These are phyloP conservation scores for Holothuria glaberrima DNA, from an alignment of 35 echinoderm and acorn worm species.

Conservation along the genomic window DNA sequence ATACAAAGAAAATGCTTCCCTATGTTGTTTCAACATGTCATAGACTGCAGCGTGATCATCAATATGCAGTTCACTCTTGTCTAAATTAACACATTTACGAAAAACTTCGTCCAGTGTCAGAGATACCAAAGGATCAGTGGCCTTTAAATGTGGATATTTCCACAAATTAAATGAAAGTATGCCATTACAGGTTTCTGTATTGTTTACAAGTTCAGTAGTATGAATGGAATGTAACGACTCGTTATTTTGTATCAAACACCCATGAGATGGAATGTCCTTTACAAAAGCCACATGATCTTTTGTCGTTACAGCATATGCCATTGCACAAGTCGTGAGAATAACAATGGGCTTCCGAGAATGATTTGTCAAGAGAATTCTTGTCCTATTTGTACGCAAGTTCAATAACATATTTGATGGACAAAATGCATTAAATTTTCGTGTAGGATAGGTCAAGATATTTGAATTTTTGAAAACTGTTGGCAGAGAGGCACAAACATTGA, in stretches of 20 bases:
- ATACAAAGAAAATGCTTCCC: neutral
- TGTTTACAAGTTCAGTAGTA: neutral
- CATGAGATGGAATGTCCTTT: neutral
- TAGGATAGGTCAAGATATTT: neutral
- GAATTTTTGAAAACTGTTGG: neutral
- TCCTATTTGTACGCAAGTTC: too few species aligned
- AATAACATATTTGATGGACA: neutral
- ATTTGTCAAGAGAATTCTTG: too few species aligned
- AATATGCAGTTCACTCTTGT: neutral
- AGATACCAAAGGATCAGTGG: neutral
- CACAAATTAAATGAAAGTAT: neutral
- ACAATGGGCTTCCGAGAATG: neutral
- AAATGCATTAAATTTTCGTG: neutral
- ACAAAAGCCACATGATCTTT: neutral
- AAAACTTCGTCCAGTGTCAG: neutral
- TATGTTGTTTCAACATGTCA: neutral
- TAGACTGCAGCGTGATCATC: neutral
- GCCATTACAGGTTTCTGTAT: too few species aligned
- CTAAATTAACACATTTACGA: neutral
- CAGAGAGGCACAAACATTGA: neutral
- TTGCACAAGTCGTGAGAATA: neutral
- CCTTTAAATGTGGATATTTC: neutral
- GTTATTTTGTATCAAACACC: neutral
- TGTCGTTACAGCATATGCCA: neutral
- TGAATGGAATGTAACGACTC: neutral